Evolutionary conservation across 2,113 vertebrate genomes (phyloP), one percentile per base, ranked within the genome.

Genomic region (Chamaea fasciata): DNA sequence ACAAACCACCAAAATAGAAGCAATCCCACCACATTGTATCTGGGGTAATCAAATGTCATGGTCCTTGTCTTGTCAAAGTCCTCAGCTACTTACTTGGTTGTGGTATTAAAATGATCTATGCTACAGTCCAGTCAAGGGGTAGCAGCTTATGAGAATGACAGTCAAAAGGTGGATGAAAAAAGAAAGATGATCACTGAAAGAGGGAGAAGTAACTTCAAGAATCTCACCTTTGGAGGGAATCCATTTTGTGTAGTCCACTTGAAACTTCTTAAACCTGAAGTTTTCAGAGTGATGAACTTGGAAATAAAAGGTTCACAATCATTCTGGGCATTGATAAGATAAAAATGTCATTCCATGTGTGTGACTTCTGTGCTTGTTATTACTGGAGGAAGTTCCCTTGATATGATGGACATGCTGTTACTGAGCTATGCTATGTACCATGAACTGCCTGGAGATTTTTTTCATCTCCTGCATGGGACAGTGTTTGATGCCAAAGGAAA

Each of bases 371-470:
- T 44, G 42, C 11, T 44, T 76, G 9, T 28, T 71, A 22, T 46
- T 73, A 7, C 30, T 83, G 65, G 31, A 69, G 47, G 42, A 49
- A 44, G 37, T 65, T 69, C 17, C n/a, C 31, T n/a, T 56, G 15
- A 6, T 49, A 24, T 1, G 23, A 69, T 21, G 3, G 60, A 47
- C 3, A 1, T 7, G 18, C 35, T 0, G 0, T 57, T 78, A 24
- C 26, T 78, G 65, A 83, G 37, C 52, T 1, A 3, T 67, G 46
- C n/a, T 62, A 30, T 2, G 5, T 47, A 35, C 28, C 2, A 4
- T 30, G 14, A 80, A 35, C 11, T 56, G 28, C 44, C 9, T 68
- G 15, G 56, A 52, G 27, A 15, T 69, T 42, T 69, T 87, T 21
- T 91, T 75, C 15, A 16, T 85, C 22, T 87, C 41, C 35, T 52